Evolutionary conservation across 2,113 vertebrate species (phyloP).

Genomic region (Arenaria interpres): DNA sequence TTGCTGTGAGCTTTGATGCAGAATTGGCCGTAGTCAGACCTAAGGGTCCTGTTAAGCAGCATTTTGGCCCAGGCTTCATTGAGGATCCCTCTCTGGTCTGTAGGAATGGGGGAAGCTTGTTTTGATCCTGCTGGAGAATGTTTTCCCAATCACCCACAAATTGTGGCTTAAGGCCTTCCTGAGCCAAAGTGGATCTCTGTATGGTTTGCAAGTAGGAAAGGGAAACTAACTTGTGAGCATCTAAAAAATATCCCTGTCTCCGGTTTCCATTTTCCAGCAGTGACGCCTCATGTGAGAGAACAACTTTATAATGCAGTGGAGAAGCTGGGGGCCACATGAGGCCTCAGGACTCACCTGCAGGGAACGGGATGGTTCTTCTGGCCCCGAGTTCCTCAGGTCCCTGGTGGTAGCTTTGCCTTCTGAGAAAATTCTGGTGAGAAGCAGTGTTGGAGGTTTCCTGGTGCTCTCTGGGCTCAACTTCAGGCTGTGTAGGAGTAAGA

Average conservation of each 20-base stretch:
- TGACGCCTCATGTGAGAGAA: background rate
- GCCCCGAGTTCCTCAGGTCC: background rate
- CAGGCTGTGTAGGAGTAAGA: background rate
- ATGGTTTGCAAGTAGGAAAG: background rate
- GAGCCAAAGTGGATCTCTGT: background rate
- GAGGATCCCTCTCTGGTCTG: background rate
- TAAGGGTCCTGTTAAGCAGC: background rate
- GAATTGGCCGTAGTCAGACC: background rate
- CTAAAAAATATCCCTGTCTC: background rate
- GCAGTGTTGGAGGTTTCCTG: background rate
- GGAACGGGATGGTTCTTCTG: background rate
- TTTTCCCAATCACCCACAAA: background rate
- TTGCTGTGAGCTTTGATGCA: background rate
- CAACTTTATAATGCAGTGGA: background rate
- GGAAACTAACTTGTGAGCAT: background rate
- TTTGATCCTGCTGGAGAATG: background rate
- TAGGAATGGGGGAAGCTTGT: background rate
- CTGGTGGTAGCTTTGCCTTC: accelerated
- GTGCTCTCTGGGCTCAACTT: background rate
- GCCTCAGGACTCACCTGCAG: background rate
- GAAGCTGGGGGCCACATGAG: background rate
- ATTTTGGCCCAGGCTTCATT: background rate
- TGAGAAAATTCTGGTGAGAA: background rate
- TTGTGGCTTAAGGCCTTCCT: background rate
- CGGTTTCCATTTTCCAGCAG: background rate